Conservation (phyloP, 2,113 vertebrate species). For the Panthera leo region DNA sequence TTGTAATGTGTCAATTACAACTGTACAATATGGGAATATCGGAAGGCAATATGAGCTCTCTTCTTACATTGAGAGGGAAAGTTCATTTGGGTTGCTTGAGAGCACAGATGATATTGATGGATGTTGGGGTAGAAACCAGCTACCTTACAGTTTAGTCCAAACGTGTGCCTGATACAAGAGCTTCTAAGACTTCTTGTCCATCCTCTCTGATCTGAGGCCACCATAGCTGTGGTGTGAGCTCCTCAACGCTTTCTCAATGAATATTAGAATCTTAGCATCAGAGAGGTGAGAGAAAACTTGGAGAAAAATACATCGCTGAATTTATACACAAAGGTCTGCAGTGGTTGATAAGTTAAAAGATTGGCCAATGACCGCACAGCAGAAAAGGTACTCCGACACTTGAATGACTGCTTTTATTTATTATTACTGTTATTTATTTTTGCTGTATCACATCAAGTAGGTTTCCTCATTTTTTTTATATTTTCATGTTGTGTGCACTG, state of each 20-base stretch:
- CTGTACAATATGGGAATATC: neutral
- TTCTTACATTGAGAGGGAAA: neutral
- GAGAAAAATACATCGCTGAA: neutral
- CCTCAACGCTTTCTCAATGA: neutral
- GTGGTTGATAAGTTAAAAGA: neutral
- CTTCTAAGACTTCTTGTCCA: neutral
- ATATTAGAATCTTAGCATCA: neutral
- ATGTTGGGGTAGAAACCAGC: neutral
- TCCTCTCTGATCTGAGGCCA: neutral
- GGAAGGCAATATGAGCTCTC: neutral
- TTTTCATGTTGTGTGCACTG: neutral
- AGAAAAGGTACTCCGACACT: neutral
- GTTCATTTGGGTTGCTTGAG: neutral
- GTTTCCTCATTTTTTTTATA: neutral
- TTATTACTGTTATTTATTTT: too few species aligned
- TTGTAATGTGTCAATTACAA: neutral
- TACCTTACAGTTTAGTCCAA: too few species aligned
- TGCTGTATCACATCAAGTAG: neutral
- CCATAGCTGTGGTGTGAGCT: fast-evolving
- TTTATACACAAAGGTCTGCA: neutral
- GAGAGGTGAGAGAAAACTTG: neutral
- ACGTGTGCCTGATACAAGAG: neutral
- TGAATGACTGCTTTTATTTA: too few species aligned
- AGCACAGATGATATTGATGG: fast-evolving
- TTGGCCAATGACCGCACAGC: neutral